phyloP scores from a whole-genome alignment of 1,140 invertebrate genomes.

The Leucophenga varia region DNA sequence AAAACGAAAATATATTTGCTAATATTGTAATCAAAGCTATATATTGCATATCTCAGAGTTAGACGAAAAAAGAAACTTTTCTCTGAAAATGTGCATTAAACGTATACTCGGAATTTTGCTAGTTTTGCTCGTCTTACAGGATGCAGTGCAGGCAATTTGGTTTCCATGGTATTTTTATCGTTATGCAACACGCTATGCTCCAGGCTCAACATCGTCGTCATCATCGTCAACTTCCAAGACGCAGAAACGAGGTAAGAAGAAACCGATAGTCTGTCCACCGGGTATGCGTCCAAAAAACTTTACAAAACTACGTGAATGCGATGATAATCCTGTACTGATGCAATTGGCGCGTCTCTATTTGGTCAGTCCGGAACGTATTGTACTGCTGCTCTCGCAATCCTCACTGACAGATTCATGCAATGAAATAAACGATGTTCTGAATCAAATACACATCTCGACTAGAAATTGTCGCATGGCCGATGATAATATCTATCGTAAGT shows the following conservation, averaged over 20 bases:
- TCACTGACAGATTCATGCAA: constrained; percentile 24
- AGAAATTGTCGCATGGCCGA: constrained; percentile 21
- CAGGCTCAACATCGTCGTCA: background rate
- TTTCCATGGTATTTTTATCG: constrained; percentile 41
- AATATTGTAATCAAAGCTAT: no score
- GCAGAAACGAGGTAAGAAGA: background rate
- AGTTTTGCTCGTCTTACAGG: no score
- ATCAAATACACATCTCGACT: constrained; percentile 21
- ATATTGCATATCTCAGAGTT: no score
- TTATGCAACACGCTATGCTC: constrained; percentile 17
- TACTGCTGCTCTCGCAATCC: constrained; percentile 34
- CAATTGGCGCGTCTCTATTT: constrained; percentile 45
- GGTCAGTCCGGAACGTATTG: constrained; percentile 46
- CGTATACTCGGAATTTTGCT: no score
- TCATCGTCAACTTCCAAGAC: background rate
- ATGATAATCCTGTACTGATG: constrained; percentile 45
- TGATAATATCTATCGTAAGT: constrained; percentile 39
- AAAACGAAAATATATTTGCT: no score
- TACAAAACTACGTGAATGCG: constrained; percentile 16
- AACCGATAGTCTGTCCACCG: background rate
- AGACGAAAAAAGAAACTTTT: no score
- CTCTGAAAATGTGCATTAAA: no score
- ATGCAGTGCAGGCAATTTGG: constrained; percentile 21
- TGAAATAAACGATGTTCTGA: constrained; percentile 29
- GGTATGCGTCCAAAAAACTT: background rate